Evolutionary conservation across 2,888 invertebrate species (phyloP).

Genomic region (Gymnoscelis rufifasciata): DNA sequence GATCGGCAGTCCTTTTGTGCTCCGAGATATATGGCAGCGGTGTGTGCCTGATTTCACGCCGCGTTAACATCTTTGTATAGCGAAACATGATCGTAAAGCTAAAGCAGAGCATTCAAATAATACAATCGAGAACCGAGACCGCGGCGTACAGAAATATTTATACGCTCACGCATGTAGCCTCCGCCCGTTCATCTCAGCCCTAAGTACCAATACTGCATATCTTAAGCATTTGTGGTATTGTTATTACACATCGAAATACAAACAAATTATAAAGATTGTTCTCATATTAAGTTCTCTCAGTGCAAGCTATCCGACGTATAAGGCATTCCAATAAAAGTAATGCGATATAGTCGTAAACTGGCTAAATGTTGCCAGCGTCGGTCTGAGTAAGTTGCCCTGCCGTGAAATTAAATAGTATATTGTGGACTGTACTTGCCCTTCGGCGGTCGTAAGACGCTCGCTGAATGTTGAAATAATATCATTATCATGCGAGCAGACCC

Average conservation of each 20-base stretch:
- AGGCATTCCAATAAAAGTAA: constrained; percentile 40
- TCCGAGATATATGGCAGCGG: background rate
- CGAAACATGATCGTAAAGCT: constrained; percentile 19
- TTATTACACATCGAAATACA: no score
- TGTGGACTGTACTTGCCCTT: constrained; percentile 17
- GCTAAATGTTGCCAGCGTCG: constrained; percentile 33
- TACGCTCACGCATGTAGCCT: constrained; percentile 1
- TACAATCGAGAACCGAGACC: constrained; percentile 22
- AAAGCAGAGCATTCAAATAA: constrained; percentile 24
- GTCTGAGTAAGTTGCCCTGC: constrained; percentile 25
- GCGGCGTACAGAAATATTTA: constrained; percentile 17
- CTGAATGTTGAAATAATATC: background rate
- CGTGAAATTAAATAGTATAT: constrained; percentile 40
- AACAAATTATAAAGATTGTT: background rate
- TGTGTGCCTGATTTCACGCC: constrained; percentile 1
- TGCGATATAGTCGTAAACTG: constrained; percentile 39
- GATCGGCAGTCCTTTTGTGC: constrained; percentile 2
- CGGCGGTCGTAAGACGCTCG: constrained; percentile 2
- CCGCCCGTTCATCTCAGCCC: background rate
- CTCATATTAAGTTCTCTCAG: constrained; percentile 18
- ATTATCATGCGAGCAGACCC: background rate
- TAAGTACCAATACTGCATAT: background rate
- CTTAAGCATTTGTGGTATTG: no score
- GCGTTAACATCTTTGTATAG: constrained; percentile 11
- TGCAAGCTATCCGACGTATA: constrained; percentile 22